Conservation (phyloP, 2,113 vertebrate species). For the Galeopterus variegatus region DNA sequence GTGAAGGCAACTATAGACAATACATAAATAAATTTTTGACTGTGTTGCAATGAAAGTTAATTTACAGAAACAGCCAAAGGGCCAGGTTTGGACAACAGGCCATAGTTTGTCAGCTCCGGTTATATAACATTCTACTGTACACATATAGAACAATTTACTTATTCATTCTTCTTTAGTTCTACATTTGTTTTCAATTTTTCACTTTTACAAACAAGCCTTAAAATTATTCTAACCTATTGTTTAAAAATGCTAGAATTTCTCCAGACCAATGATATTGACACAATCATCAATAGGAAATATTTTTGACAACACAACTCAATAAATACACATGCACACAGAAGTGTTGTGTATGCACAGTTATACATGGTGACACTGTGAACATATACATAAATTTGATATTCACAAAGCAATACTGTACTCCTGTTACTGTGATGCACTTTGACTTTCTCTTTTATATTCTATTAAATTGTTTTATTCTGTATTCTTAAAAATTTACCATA, state of each 20-base stretch:
- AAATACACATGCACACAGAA: not conserved
- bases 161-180: not conserved
- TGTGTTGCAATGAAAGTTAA: not conserved
- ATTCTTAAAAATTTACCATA: not conserved
- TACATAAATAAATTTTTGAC: not conserved
- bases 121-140: not conserved
- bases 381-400: not conserved
- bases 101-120: not conserved
- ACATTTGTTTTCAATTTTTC: not conserved
- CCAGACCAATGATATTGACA: not conserved
- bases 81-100: not conserved
- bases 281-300: not conserved
- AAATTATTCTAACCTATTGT: not conserved
- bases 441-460: not conserved
- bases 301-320: not conserved
- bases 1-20: not conserved
- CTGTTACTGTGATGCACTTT: not conserved
- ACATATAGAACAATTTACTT: not conserved
- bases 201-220: not conserved
- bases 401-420: not conserved
- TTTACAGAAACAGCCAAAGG: not conserved
- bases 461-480: not conserved
- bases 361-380: not conserved
- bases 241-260: not conserved
- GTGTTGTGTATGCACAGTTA: not conserved